Percentiles rank a stretch among this genome's conserved stretches.
Evolutionary conservation across 2,797 vertebrate genomes (phyloP).

Genomic region (Periophthalmus magnuspinnatus): DNA sequence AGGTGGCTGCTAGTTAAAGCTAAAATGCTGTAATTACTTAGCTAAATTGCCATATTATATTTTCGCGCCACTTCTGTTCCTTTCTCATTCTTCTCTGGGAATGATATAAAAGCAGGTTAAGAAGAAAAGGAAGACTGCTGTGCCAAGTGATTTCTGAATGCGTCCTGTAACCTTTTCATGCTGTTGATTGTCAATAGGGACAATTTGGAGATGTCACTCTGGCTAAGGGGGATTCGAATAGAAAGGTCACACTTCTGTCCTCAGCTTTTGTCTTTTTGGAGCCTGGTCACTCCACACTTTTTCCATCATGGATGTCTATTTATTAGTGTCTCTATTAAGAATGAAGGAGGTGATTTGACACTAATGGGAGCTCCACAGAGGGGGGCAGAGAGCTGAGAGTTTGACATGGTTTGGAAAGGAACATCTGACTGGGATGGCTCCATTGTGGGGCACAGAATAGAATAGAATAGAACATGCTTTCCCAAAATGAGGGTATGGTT

Average conservation of each 20-base stretch:
- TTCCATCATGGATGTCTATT: conserved; percentile 9
- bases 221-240: conserved; percentile 26
- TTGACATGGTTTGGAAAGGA: background rate
- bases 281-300: conserved; percentile 44
- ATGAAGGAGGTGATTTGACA: conserved; percentile 48
- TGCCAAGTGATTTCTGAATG: conserved; percentile 64
- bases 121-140: conserved; percentile 58
- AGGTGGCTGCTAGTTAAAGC: conserved; percentile 74
- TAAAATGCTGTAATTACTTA: conserved; percentile 86
- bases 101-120: conserved; percentile 56
- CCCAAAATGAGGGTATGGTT: background rate
- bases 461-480: background rate
- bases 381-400: background rate
- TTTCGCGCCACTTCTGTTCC: conserved; percentile 69
- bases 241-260: conserved; percentile 35
- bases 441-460: background rate
- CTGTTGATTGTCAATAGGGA: conserved; percentile 76
- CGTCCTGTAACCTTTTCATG: conserved; percentile 62
- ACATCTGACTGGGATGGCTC: background rate
- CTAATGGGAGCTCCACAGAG: conserved; percentile 9
- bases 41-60: conserved; percentile 85
- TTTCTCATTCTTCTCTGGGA: conserved; percentile 53
- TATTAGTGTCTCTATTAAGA: conserved; percentile 21
- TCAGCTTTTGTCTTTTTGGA: conserved; percentile 20
- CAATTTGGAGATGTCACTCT: conserved; percentile 55